Evolutionary conservation across 2,113 vertebrate species (phyloP).

Genomic region (Calidris pugnax): DNA sequence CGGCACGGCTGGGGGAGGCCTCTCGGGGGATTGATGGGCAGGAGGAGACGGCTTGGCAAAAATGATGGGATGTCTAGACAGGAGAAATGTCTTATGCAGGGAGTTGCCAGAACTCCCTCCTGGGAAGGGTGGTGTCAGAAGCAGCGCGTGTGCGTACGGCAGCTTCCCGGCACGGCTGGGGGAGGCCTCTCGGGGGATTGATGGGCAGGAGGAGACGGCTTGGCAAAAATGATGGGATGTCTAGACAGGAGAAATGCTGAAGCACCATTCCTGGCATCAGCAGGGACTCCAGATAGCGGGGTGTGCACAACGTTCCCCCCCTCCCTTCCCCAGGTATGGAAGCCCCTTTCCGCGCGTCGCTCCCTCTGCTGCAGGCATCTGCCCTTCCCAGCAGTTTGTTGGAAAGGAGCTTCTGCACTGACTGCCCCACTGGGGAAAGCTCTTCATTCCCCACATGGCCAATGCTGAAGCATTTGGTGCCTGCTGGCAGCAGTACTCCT

Average conservation of each 20-base stretch:
- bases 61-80: conserved; percentile 34
- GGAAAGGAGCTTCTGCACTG: neutral
- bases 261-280: neutral
- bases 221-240: neutral
- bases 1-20: neutral
- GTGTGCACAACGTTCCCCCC: neutral
- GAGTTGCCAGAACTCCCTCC: neutral
- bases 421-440: neutral
- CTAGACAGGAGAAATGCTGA: conserved; percentile 52
- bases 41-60: neutral
- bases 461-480: neutral
- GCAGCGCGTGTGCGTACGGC: fast-evolving
- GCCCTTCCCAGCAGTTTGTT: neutral
- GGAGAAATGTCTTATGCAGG: too few species aligned
- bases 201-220: conserved; percentile 21
- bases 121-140: neutral
- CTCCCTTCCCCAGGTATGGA: neutral
- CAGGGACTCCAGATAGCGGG: neutral
- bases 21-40: neutral
- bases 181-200: neutral
- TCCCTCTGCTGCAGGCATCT: neutral
- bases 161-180: neutral
- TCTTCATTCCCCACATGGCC: neutral
- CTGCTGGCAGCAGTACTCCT: neutral
- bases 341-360: fast-evolving